Evolutionary conservation across 1,140 invertebrate genomes (phyloP), one percentile per base, ranked within the genome.

Genomic region (Euschistus heros): DNA sequence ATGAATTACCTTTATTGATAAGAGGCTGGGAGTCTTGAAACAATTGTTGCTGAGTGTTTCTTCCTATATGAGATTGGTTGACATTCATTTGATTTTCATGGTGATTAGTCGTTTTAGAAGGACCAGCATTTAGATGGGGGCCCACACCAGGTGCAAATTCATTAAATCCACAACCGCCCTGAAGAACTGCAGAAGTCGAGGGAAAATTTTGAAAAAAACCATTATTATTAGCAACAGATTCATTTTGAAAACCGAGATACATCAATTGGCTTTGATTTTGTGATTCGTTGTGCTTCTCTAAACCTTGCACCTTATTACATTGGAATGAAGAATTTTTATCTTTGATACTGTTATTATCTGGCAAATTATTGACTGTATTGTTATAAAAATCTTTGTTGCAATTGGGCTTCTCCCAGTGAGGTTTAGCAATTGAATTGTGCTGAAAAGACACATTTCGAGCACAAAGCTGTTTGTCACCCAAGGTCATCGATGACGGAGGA

Each of bases 211-310:
- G 47, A 50, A 50, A 50, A 22, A 50, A 50, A 6, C n/a, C 47
- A 50, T 50, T 50, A 2, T 17, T 14, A 20, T 50, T 8, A 50
- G 47, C 22, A 18, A 50, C 47, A 50, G 47, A 18, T 22, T 50
- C 47, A n/a, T 50, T 50, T 6, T 50, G 47, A 50, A 50, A 50
- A 50, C 47, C 47, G 22, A 50, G 22, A 17, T 22, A 47, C 42
- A 63, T 63, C 46, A 14, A 7, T 24, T 47, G 71, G 70, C 65
- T 77, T 76, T 70, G 78, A 67, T 62, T 79, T 37, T 26, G 63
- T 8, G 5, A 6, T 50, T 50, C 47, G 10, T 37, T 37, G 1
- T 37, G 33, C 10, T 37, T 37, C 8, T 37, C 33, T 13, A 37
- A 10, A 37, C 33, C 33, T 37, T 6, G 33, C 6, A 37, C 13